These are phyloP conservation scores for Synodontis membranacea DNA, from an alignment of 2,113 vertebrate genomes.

Conservation along the genomic window DNA sequence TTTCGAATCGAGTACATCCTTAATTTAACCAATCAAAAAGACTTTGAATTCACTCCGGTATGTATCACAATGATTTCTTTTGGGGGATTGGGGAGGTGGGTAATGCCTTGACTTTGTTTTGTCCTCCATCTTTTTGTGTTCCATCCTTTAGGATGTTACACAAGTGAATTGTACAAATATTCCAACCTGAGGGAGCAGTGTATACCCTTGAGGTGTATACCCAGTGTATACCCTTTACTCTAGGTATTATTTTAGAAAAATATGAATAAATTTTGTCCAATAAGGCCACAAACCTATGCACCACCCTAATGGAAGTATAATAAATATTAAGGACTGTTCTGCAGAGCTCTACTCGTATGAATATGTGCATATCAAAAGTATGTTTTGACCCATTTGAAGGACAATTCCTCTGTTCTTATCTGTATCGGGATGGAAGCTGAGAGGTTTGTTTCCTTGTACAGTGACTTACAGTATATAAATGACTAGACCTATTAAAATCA, in stretches of 20 bases:
- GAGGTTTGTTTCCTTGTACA: background rate
- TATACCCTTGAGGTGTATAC: constrained; percentile 19
- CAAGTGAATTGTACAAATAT: constrained; percentile 64
- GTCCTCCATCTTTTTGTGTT: constrained; percentile 47
- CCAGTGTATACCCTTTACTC: too few relatives aligned
- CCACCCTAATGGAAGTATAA: background rate
- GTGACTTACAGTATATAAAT: background rate
- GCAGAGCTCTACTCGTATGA: background rate
- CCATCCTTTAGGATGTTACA: constrained; percentile 57
- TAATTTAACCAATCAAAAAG: constrained; percentile 89
- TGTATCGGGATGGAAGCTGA: background rate
- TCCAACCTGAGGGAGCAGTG: constrained; percentile 69
- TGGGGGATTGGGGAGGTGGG: too few relatives aligned
- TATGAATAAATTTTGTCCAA: too few relatives aligned
- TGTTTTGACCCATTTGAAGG: background rate
- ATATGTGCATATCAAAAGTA: background rate
- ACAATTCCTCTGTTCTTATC: background rate
- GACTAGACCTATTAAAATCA: background rate
- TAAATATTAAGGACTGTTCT: background rate
- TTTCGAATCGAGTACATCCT: constrained; percentile 91
- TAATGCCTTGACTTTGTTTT: background rate
- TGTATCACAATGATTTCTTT: constrained; percentile 60
- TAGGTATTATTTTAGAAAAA: too few relatives aligned
- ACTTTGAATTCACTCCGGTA: constrained; percentile 94
- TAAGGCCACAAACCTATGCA: too few relatives aligned